These are phyloP conservation scores for Porites rus DNA, from an alignment of 92 coral and sea anemone genomes.

Conservation along the genomic window DNA sequence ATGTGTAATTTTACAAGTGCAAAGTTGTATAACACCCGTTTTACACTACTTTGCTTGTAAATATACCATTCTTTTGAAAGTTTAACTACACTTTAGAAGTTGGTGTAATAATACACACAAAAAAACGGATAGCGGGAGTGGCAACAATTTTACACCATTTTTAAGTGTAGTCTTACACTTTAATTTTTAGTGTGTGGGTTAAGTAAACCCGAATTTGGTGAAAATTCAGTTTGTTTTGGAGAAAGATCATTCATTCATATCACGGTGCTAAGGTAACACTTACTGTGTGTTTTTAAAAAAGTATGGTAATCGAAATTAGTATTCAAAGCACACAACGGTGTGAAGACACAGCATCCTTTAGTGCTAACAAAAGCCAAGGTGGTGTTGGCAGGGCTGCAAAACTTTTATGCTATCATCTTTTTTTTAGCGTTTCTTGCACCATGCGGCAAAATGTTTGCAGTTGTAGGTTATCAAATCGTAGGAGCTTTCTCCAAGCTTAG, in stretches of 20 bases:
- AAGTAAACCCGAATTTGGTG: slow-evolving; percentile 6
- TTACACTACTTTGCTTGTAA: too few species aligned
- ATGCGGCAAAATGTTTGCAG: slow-evolving; percentile 62
- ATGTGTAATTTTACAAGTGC: too few species aligned
- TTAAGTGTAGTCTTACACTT: too few species aligned
- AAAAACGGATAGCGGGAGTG: too few species aligned
- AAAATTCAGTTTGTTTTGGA: neutral
- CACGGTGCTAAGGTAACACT: slow-evolving; percentile 15
- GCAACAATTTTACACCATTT: too few species aligned
- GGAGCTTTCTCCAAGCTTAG: slow-evolving; percentile 41
- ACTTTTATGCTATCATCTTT: neutral
- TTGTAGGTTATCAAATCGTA: slow-evolving; percentile 47
- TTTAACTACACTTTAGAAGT: too few species aligned
- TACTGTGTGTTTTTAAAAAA: slow-evolving; percentile 6
- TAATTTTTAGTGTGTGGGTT: too few species aligned
- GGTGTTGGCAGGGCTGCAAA: neutral
- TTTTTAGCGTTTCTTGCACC: slow-evolving; percentile 56
- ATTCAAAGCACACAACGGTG: slow-evolving; percentile 9
- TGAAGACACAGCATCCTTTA: slow-evolving; percentile 1
- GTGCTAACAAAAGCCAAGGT: slow-evolving; percentile 7
- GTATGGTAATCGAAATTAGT: neutral
- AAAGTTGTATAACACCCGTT: too few species aligned
- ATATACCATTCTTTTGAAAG: too few species aligned
- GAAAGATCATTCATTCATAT: slow-evolving; percentile 7
- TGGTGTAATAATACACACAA: too few species aligned